Conservation (phyloP, 2,888 invertebrate species). For the Temnothorax rugatulus region DNA sequence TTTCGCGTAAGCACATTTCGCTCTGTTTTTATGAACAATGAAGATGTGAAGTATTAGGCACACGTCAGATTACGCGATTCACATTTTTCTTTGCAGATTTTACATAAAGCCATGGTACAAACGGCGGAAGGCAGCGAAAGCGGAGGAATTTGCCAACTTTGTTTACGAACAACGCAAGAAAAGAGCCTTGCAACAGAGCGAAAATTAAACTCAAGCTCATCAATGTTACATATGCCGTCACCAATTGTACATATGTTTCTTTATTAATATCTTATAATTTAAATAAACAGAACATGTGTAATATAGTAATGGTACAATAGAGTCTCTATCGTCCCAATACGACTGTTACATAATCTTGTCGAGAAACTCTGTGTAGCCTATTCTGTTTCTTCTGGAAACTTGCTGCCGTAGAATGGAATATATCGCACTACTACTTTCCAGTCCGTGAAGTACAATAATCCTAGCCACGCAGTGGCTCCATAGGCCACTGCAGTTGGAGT, state of each 20-base stretch:
- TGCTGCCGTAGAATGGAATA: conserved; percentile 92
- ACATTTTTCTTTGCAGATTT: background rate
- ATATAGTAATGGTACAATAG: conserved; percentile 20
- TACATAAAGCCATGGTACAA: background rate
- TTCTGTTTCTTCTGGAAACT: conserved; percentile 88
- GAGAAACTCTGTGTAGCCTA: conserved; percentile 4
- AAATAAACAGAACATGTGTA: conserved; percentile 16
- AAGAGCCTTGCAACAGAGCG: background rate
- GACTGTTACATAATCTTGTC: conserved; percentile 35
- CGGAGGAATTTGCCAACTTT: conserved; percentile 44
- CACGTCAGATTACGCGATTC: background rate
- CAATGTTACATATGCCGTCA: background rate
- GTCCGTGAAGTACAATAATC: conserved; percentile 91
- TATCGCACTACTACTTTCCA: conserved; percentile 92
- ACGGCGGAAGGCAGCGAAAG: background rate
- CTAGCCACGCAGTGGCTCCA: conserved; percentile 89
- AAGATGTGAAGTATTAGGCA: background rate
- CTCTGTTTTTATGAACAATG: background rate
- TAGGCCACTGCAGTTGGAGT: conserved; percentile 89
- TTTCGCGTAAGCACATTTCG: background rate
- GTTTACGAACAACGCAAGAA: conserved; percentile 45
- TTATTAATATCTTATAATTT: conserved; percentile 21
- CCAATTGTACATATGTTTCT: background rate
- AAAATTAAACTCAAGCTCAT: background rate
- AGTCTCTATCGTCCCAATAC: conserved; percentile 16